Conservation (phyloP, 2,888 invertebrate genomes). For the Drosophila rubida region DNA sequence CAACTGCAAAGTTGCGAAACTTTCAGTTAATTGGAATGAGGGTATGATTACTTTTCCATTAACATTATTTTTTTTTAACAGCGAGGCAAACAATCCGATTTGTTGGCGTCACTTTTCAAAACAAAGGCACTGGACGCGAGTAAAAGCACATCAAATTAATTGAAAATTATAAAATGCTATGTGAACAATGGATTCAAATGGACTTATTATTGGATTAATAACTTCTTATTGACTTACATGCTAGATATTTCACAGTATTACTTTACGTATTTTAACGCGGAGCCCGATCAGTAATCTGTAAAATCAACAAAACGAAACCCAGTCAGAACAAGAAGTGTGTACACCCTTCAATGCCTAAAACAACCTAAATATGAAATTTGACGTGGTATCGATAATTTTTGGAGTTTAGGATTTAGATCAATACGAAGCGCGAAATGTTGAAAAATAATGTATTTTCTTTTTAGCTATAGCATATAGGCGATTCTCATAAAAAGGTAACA, state of each 20-base stretch:
- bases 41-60: neutral
- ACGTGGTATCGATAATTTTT: neutral
- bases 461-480: no score
- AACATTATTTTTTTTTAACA: constrained; percentile 26
- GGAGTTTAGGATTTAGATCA: no score
- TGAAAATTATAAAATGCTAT: neutral
- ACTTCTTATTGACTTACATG: constrained; percentile 42
- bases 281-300: constrained; percentile 33
- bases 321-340: constrained; percentile 46
- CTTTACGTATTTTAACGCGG: constrained; percentile 31
- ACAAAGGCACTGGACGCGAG: constrained; percentile 32
- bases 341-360: constrained; percentile 13
- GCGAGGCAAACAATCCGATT: constrained; percentile 55
- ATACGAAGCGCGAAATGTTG: neutral
- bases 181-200: neutral
- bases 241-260: constrained; percentile 25
- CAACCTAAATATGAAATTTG: neutral
- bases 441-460: no score
- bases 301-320: constrained; percentile 53
- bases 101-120: constrained; percentile 67
- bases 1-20: neutral
- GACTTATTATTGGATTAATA: neutral
- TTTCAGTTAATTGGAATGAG: neutral
- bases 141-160: neutral
- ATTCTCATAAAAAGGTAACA: no score